Base-by-base conservation (phyloP, 2,113 vertebrate genomes). In the Dipodomys stephensi region DNA sequence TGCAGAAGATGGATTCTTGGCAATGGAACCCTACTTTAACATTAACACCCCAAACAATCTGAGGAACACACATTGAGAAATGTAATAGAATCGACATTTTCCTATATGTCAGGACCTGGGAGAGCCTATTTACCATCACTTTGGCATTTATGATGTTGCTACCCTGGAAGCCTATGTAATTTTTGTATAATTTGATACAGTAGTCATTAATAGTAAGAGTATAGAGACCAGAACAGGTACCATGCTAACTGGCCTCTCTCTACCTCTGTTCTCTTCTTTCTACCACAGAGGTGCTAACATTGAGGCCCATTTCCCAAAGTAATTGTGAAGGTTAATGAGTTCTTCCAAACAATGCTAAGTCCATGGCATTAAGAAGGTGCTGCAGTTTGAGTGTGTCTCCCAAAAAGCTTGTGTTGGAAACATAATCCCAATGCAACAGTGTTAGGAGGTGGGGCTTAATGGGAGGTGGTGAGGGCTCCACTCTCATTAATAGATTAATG, bases 31-130 rank as follows among this genome's bases (percentile, higher is more conserved):
- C 30, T 86, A 12, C 6, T 77, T 71, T 62, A 88, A 46, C 27
- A 60, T 2, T 6, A 68, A 83, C 16, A 44, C 49, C 20, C 57
- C n/a, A 60, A 62, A 77, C 30, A 84, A 60, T 9, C 23, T 27
- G 4, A 91, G 83, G 32, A 49, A 74, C 22, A 57, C 62, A 81
- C 22, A 87, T 90, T 82, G 79, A 87, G 57, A 89, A 83, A 53
- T 74, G 60, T 65, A 71, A 20, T 44, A 72, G 83, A 92, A 94
- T 32, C 3, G 79, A 0, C 39, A 7, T 92, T 78, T 90, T 81
- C 80, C 65, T 57, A 0, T 57, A 32, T 62, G 62, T 13, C 7
- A 19, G 46, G 23, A 16, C 81, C 64, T 73, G n/a, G 84, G 67
- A 76, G n/a, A 65, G 85, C 12, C n/a, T 79, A 4, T 25, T 44